Evolutionary conservation across 2,113 vertebrate genomes (phyloP).

Genomic region (Ciconia maguari): DNA sequence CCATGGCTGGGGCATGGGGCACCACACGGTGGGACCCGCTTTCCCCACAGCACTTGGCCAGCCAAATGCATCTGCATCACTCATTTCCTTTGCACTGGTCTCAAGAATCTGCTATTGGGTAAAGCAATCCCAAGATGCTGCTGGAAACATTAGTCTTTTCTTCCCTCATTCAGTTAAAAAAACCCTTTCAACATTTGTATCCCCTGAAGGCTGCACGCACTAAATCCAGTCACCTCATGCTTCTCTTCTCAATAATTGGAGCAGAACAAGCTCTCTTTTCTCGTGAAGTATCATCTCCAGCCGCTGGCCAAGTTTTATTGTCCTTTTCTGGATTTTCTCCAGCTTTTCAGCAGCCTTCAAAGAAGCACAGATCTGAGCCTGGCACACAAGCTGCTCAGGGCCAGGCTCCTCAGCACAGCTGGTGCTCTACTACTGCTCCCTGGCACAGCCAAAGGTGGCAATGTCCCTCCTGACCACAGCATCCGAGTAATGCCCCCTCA

Average conservation of each 20-base stretch:
- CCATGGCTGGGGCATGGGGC: background rate
- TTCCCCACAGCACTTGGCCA: background rate
- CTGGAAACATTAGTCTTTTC: background rate
- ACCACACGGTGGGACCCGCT: fast-evolving
- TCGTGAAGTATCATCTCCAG: background rate
- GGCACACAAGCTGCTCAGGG: background rate
- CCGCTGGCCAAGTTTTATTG: background rate
- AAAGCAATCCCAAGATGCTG: background rate
- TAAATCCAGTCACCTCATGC: background rate
- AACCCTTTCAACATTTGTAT: background rate
- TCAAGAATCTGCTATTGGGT: background rate
- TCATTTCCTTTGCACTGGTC: background rate
- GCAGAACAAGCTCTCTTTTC: background rate
- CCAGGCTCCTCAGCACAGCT: background rate
- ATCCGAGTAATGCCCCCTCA: background rate
- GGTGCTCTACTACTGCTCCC: background rate
- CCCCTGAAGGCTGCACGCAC: background rate
- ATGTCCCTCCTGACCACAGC: background rate
- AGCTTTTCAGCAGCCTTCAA: background rate
- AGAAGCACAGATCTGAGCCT: background rate
- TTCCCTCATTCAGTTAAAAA: background rate
- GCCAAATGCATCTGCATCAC: background rate
- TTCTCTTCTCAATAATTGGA: background rate
- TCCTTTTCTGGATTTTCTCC: background rate
- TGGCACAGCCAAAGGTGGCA: background rate